Percentiles rank a stretch among this genome's conserved stretches.
phyloP scores from a whole-genome alignment of 53 echinoderm and acorn worm species.

The Crossaster papposus region DNA sequence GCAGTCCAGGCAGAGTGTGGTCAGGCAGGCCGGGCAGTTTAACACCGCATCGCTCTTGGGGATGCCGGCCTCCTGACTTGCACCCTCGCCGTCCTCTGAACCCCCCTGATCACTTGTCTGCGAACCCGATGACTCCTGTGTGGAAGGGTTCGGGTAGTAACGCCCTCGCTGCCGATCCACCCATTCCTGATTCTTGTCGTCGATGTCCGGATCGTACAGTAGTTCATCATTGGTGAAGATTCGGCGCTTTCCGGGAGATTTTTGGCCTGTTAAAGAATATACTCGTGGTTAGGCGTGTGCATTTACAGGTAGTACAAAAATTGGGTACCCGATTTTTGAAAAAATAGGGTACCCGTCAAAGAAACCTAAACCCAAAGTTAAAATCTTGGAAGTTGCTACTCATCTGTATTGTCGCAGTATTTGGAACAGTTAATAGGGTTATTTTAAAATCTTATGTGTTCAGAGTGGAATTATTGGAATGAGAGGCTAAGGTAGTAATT shows the following conservation, averaged over 20 bases:
- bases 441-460: too few species aligned
- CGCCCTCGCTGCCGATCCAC: slow-evolving; percentile 87
- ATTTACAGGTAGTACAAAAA: neutral
- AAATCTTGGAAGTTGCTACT: too few species aligned
- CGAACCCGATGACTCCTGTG: neutral
- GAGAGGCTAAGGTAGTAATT: too few species aligned
- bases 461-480: too few species aligned
- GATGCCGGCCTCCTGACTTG: slow-evolving; percentile 3
- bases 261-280: slow-evolving; percentile 63
- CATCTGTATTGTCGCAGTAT: too few species aligned
- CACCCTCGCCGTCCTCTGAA: slow-evolving; percentile 10
- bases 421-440: too few species aligned
- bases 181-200: slow-evolving; percentile 93
- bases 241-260: slow-evolving; percentile 67
- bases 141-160: slow-evolving; percentile 69
- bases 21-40: slow-evolving; percentile 98
- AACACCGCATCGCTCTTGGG: slow-evolving; percentile 85
- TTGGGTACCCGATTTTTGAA: neutral
- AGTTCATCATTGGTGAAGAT: slow-evolving; percentile 90
- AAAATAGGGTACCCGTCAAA: too few species aligned
- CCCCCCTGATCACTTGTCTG: neutral
- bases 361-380: too few species aligned
- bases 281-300: neutral
- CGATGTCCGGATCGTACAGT: slow-evolving; percentile 93
- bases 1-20: slow-evolving; percentile 94